Base-by-base conservation (phyloP, 2,113 vertebrate genomes). In the Danio rerio region DNA sequence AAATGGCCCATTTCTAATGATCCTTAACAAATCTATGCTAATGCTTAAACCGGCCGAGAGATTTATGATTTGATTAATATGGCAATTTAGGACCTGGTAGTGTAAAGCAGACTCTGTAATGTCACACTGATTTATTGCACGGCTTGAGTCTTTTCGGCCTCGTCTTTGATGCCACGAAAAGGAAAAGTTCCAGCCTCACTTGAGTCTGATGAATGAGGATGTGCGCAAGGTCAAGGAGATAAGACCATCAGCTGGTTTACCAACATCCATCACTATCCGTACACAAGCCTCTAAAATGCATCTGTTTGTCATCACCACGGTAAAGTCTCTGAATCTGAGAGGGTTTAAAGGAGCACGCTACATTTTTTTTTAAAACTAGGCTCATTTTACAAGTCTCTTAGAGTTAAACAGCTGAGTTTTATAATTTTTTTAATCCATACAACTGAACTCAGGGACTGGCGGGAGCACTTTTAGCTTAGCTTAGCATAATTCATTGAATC, bases 11-110 rank as follows among this genome's bases (percentile, higher is more conserved):
- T 76, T 66, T 76, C 43, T 50, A 75, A 76, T 56, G 43, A 75
- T 66, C 73, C 61, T 16, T 47, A 83, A 77, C 52, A 69, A 47
- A 49, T 45, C 71, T 43, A n/a, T 69, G 11, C 81, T 81, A 78
- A 40, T 9, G 1, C 42, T 31, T 61, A 21, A 55, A 82, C 59
- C 59, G 75, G 13, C 20, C 61, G 45, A 10, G 55, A 83, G 77
- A 83, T 85, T 85, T 80, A 78, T 50, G 72, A 47, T 63, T 49
- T 78, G 82, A 89, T 89, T 83, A 81, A 74, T 68, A 59, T 16
- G 59, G 77, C 81, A 43, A 70, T 82, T 85, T 63, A 40, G 49
- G 47, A 9, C 18, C 52, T 77, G 73, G 53, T 78, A 10, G 20
- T 77, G 43, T 65, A 55, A 42, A 76, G 43, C 56, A 18, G 58